Evolutionary conservation across 2,797 vertebrate species (phyloP), one percentile per base, ranked within the genome.

Genomic region (Pelobates cultripes): DNA sequence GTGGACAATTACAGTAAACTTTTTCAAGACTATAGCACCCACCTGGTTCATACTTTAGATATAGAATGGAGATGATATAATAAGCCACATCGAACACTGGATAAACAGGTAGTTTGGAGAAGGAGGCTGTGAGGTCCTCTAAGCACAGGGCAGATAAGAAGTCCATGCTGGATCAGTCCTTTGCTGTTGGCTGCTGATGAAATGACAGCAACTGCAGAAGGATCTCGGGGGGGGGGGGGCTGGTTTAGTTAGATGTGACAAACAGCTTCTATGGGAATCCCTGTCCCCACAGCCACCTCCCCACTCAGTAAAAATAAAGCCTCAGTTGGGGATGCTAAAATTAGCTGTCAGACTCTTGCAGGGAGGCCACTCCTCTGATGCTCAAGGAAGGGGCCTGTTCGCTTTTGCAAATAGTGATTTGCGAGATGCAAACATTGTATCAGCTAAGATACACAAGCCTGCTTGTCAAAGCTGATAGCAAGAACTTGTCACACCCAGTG

Each of bases 11-110:
- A 51, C 5, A 28, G 28, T 28, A 51, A 1, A 57, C 55, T 15
- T 1, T 57, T 12, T 57, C 4, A 28, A 57, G 55, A 12, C 8
- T 12, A 57, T 15, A 69, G n/a, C 51, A 88, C 96, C 94, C 86
- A 98, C 97, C 98, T 90, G 97, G 96, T 90, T 99, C 97, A 88
- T 97, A 98, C 88, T 97, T 98, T 91, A 99, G 96, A 94, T 99
- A 99, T 89, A 99, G 95, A 86, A 99, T 92, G 86, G 98, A 99
- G 85, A 98, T 95, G 87, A 98, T 96, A 93, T 97, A 99, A 86
- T 99, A 99, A 45, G 96, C 97, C 45, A 98, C 83, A 90, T 99
- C 97, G 89, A 99, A 99, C 4, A 98, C 92, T 0, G 98, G 98
- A 92, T 98, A 99, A 88, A 98, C 94, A 79, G 96, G 96, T 89